Conservation (phyloP, 64 coral and sea anemone species). For the Catalaphyllia jardinei region DNA sequence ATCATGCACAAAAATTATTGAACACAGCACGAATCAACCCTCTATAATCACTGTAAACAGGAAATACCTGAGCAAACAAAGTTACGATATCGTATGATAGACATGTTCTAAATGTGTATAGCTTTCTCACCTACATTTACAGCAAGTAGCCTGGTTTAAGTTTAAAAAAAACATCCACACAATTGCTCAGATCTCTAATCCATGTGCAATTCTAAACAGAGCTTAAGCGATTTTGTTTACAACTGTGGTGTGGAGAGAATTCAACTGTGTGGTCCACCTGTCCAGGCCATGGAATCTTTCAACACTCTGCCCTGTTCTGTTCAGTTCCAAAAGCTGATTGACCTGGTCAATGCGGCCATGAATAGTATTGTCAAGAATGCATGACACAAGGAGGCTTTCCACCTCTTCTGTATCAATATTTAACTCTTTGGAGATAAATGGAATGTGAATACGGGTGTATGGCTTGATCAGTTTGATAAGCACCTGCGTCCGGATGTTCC, state of each 20-base stretch:
- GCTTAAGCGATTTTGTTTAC: conserved; percentile 95
- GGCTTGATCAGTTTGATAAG: conserved; percentile 99
- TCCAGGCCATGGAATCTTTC: conserved; percentile 90
- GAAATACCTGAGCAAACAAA: neutral
- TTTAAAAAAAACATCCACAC: neutral
- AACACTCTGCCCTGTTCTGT: conserved; percentile 87
- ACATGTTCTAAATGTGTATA: neutral
- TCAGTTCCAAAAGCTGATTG: conserved; percentile 93
- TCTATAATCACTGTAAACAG: too few relatives aligned
- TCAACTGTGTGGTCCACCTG: conserved; percentile 93
- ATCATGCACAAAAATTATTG: too few relatives aligned
- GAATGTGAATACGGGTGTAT: conserved; percentile 98
- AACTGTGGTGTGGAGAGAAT: conserved; percentile 89
- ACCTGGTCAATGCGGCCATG: conserved; percentile 98
- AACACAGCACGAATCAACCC: too few relatives aligned
- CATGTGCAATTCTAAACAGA: neutral
- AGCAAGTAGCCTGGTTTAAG: neutral
- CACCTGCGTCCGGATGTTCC: conserved; percentile 98
- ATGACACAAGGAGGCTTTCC: conserved; percentile 94
- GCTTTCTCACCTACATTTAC: neutral
- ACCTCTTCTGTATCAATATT: conserved; percentile 99
- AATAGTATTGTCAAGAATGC: conserved; percentile 99
- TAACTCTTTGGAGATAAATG: conserved; percentile 96
- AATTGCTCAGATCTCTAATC: neutral
- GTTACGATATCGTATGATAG: neutral